These are phyloP conservation scores for Cyclopterus lumpus DNA, from an alignment of 2,797 vertebrate genomes.

Conservation along the genomic window DNA sequence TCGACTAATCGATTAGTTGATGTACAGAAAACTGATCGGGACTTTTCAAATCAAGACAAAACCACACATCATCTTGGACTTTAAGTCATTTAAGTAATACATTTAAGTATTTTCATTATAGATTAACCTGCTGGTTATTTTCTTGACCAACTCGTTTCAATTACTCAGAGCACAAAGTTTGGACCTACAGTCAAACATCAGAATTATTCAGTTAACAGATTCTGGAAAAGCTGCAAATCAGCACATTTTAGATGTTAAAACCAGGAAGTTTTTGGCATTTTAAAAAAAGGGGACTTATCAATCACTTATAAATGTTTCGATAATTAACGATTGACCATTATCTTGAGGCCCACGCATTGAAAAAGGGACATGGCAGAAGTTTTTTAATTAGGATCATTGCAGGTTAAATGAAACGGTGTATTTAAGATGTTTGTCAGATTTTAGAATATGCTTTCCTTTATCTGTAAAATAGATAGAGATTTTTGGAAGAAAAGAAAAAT, in stretches of 20 bases:
- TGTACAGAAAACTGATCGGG: background rate
- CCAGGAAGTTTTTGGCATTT: background rate
- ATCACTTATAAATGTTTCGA: background rate
- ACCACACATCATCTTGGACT: background rate
- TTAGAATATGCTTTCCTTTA: too few species aligned
- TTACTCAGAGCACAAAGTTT: background rate
- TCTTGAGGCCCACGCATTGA: too few species aligned
- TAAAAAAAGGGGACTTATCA: background rate
- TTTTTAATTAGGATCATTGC: too few species aligned
- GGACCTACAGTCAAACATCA: background rate
- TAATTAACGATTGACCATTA: background rate
- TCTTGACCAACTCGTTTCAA: background rate
- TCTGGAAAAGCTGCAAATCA: background rate
- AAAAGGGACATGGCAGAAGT: too few species aligned
- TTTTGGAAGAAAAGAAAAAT: too few species aligned
- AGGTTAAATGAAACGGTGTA: too few species aligned
- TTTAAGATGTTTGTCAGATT: too few species aligned
- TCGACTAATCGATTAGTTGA: background rate
- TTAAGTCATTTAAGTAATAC: too few species aligned
- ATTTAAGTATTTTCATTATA: background rate
- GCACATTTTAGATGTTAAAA: too few species aligned
- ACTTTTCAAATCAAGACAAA: background rate
- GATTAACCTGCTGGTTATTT: background rate
- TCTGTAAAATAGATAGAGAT: too few species aligned
- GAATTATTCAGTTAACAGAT: background rate